Evolutionary conservation across 1,140 invertebrate genomes (phyloP), one percentile per base, ranked within the genome.

Genomic region (Stenopsyche tienmushanensis): DNA sequence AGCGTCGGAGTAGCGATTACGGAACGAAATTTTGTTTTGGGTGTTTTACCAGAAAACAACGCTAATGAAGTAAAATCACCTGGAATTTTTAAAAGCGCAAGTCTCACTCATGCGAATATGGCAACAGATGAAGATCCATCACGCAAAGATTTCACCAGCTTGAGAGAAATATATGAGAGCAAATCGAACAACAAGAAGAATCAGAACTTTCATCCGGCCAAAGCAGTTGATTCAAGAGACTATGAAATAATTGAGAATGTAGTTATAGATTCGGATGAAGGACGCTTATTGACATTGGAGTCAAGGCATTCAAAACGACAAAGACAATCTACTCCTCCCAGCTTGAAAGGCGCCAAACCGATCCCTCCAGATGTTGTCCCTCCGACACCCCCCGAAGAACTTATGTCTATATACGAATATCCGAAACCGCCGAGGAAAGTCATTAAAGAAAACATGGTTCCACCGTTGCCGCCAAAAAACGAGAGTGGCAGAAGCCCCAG

Each of bases 151-250:
- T 87, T 88, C 68, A 83, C 85, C 26, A 90, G 86, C 73, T 74
- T 92, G 1, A 77, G 89, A 23, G 87, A 89, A 72, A 90, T 91
- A 41, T 88, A 88, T 69, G 88, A 90, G 62, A 83, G 85, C 3
- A 83, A 82, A 25, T 76, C 42, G 15, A 34, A 26, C 15, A n/a
- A n/a, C 29, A 34, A 34, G 29, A 34, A 34, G 5, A 34, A 34
- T n/a, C n/a, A n/a, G n/a, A n/a, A n/a, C 69, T 34, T 77, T 74
- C 58, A 73, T 42, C 25, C 41, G 24, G 15, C 15, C 45, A 58
- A 69, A n/a, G 17, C 41, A 1, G 53, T 55, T 20, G 67, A 69
- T 53, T 63, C 63, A 1, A 64, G 58, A 62, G 69, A 70, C 45
- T 70, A 70, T 57, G 69, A 70, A 62, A 70, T 70, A n/a, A 62